Evolutionary conservation across 2,797 vertebrate species (phyloP), one percentile per base, ranked within the genome.

Genomic region (Enteromius anoplus): DNA sequence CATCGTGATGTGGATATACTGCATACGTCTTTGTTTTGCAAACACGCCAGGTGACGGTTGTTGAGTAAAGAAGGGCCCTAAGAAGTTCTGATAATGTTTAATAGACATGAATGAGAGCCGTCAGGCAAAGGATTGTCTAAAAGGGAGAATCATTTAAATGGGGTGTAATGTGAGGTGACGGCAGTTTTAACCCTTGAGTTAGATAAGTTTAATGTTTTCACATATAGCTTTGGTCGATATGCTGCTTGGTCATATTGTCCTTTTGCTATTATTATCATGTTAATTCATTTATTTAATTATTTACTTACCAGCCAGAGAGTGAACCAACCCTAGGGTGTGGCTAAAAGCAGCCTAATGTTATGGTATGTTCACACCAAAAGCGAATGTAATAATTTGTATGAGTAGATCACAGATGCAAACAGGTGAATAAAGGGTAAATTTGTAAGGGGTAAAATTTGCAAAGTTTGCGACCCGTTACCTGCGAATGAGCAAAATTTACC

Each of bases 1-100:
- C 91, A 84, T 73, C 92, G 88, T 92, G 84, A 78, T 86, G 91
- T 87, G 75, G 82, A 68, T 87, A 76, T 87, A 88, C 86, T 75
- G 85, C 89, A 86, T 85, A 86, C 86, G 86, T 86, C 90, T 86
- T 92, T 92, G 93, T 93, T 92, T 91, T 87, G 88, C 77, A 42
- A 86, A 84, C 82, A 86, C 82, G 49, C 68, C 32, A 84, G 89
- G 86, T 87, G 90, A 84, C 75, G 86, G 89, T 60, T 88, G 86
- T 86, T 78, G 86, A 89, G 85, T 82, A 66, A 62, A 85, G 80
- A 85, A 82, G 49, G 79, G 85, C 86, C 71, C 37, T 85, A 85
- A 88, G 58, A 71, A 80, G 75, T 88, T 91, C 91, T 88, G 88
- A 89, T 93, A 89, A 92, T 85, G 77, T 78, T 81, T 84, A 81